Conservation (phyloP, 2,113 vertebrate species). For the Seriola quinqueradiata region DNA sequence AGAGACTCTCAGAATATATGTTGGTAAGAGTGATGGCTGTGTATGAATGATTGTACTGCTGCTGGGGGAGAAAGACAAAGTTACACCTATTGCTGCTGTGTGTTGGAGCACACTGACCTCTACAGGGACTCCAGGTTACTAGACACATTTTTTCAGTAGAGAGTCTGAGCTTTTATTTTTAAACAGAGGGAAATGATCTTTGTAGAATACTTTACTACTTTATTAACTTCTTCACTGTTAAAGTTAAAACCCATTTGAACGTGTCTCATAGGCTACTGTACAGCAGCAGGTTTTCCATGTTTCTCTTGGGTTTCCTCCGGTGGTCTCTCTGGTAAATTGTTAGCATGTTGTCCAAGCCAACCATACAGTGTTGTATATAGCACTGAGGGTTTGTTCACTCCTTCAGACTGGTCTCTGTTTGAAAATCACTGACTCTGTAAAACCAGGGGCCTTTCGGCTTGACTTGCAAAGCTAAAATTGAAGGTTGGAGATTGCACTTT, state of each 20-base stretch:
- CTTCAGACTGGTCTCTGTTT: slow-evolving; percentile 38
- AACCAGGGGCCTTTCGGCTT: slow-evolving; percentile 42
- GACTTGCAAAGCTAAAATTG: slow-evolving; percentile 59
- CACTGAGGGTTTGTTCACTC: slow-evolving; percentile 58
- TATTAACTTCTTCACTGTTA: neutral
- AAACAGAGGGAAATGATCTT: neutral
- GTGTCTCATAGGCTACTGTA: neutral
- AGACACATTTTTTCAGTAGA: neutral
- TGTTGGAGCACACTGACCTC: slow-evolving; percentile 58
- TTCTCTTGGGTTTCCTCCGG: slow-evolving; percentile 50
- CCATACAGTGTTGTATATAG: slow-evolving; percentile 59
- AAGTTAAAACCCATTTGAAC: neutral
- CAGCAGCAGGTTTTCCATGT: slow-evolving; percentile 8
- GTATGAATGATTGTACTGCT: slow-evolving; percentile 16
- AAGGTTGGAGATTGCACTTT: slow-evolving; percentile 54
- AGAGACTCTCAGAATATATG: slow-evolving; percentile 7
- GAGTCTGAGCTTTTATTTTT: neutral
- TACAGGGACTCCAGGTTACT: slow-evolving; percentile 38
- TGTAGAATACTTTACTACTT: neutral
- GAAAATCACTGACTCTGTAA: slow-evolving; percentile 65
- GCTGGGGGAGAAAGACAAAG: neutral
- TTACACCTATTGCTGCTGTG: neutral
- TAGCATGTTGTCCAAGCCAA: slow-evolving; percentile 56
- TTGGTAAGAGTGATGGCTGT: slow-evolving; percentile 16
- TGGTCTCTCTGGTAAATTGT: slow-evolving; percentile 69